Base-by-base conservation (phyloP, 2,797 vertebrate genomes). In the Pristis pectinata region DNA sequence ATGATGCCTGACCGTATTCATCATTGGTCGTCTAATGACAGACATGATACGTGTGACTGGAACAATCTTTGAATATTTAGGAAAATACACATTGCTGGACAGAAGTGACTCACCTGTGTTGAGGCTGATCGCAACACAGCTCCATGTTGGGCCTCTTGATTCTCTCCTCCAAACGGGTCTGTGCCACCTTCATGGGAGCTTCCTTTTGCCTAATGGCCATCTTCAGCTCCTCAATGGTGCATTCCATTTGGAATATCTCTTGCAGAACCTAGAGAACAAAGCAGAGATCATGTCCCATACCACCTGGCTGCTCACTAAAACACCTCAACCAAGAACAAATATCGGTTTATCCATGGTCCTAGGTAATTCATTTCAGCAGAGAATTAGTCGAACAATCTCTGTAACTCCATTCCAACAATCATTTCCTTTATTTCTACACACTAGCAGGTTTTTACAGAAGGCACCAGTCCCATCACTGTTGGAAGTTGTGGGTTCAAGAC, bases 161-260 rank as follows among this genome's bases (percentile, higher is more conserved):
- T 79, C 96, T 96, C 59, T 95, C 96, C 95, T 96, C 96, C 95
- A 97, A 95, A n/a, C 95, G 95, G 0, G 95, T 97, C 95, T 98
- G 97, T 0, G 97, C 96, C 95, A 97, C 95, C 95, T 96, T 97
- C 95, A 97, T 95, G 0, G 97, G 96, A 94, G 95, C 95, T 94
- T 97, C 97, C 96, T 97, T 97, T 94, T 96, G 96, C 95, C 95
- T 83, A 95, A 97, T 97, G 94, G 96, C 95, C 93, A 96, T 96
- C 94, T 97, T 96, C 94, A 97, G 95, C 93, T 96, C 95, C 95
- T 95, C 74, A 59, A 97, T 95, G 44, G 96, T 96, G 67, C 96
- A 96, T 95, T 97, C 96, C 2, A 96, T 97, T 96, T 98, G 97
- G 94, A 98, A 96, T 95, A 96, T 96, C 95, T 97, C 96, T 95